Evolutionary conservation across 2,797 vertebrate genomes (phyloP).

Genomic region (Champsocephalus gunnari): DNA sequence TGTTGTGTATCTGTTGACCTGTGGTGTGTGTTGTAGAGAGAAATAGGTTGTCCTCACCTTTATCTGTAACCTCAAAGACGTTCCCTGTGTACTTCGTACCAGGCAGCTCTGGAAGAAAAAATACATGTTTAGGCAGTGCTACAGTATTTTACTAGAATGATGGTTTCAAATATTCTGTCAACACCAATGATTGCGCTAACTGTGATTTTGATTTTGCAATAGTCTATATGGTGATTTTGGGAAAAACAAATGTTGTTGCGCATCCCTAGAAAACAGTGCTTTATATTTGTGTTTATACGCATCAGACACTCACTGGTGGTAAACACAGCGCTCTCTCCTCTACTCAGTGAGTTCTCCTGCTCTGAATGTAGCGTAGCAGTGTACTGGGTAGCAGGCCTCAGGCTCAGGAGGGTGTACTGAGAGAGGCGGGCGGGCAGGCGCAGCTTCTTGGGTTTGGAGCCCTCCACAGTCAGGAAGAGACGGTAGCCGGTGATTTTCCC

Average conservation of each 20-base stretch:
- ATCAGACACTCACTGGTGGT: constrained; percentile 88
- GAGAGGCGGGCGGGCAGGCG: constrained; percentile 83
- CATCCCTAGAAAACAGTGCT: not conserved
- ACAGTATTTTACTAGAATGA: no score
- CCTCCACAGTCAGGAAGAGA: constrained; percentile 87
- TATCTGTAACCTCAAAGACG: constrained; percentile 92
- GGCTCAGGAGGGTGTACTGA: constrained; percentile 88
- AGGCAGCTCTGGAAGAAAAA: constrained; percentile 78
- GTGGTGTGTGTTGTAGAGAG: constrained; percentile 96
- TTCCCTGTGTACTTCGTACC: constrained; percentile 96
- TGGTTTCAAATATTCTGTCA: no score
- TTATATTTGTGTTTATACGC: not conserved
- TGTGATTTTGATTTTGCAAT: no score
- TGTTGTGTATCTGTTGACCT: constrained; percentile 75
- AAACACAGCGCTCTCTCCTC: constrained; percentile 83
- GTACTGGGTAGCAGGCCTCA: constrained; percentile 90
- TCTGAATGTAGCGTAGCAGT: constrained; percentile 87
- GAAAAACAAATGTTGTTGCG: no score
- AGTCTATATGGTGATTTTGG: no score
- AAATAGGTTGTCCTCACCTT: constrained; percentile 91
- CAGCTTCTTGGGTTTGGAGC: constrained; percentile 88
- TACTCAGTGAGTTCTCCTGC: constrained; percentile 87
- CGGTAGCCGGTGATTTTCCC: constrained; percentile 89
- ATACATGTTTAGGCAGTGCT: no score
- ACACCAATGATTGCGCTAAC: no score